phyloP scores from a whole-genome alignment of 2,888 invertebrate genomes.

The Malthinus flaveolus region DNA sequence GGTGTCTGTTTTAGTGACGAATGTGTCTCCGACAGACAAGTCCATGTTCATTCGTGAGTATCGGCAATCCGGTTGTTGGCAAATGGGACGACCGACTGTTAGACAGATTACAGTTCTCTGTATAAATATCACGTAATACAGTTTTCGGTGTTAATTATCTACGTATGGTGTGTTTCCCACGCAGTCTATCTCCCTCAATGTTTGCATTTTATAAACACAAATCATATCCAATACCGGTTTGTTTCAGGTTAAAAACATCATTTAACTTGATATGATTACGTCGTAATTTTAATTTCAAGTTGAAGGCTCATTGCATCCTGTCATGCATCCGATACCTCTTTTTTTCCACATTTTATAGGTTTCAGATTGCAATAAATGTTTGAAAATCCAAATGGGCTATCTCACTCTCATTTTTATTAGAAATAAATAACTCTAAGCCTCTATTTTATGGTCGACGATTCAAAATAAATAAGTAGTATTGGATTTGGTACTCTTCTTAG shows the following conservation, averaged over 20 bases:
- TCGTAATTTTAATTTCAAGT: too few relatives aligned
- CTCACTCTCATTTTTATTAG: too few relatives aligned
- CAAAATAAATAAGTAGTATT: too few relatives aligned
- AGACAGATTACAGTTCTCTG: constrained; percentile 35
- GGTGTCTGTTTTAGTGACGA: constrained; percentile 37
- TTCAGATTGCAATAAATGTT: not conserved
- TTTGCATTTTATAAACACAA: constrained; percentile 29
- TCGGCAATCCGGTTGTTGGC: constrained; percentile 27
- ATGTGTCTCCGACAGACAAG: constrained; percentile 37
- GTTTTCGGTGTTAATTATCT: constrained; percentile 41
- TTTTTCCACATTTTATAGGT: not conserved
- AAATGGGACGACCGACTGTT: constrained; percentile 25
- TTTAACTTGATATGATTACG: not conserved
- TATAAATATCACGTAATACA: constrained; percentile 40
- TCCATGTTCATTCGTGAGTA: constrained; percentile 30
- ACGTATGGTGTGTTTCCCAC: constrained; percentile 30
- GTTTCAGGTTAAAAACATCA: constrained; percentile 18
- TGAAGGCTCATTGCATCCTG: not conserved
- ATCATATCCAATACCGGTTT: constrained; percentile 30
- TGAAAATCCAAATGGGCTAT: too few relatives aligned
- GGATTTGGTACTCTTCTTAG: too few relatives aligned
- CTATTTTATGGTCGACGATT: too few relatives aligned
- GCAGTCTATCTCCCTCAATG: constrained; percentile 32
- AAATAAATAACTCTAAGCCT: too few relatives aligned
- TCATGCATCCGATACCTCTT: not conserved